Percentiles rank a stretch among this genome's conserved stretches.
Evolutionary conservation across 64 coral and sea anemone species (phyloP).

Genomic region (Trachythela sp.): DNA sequence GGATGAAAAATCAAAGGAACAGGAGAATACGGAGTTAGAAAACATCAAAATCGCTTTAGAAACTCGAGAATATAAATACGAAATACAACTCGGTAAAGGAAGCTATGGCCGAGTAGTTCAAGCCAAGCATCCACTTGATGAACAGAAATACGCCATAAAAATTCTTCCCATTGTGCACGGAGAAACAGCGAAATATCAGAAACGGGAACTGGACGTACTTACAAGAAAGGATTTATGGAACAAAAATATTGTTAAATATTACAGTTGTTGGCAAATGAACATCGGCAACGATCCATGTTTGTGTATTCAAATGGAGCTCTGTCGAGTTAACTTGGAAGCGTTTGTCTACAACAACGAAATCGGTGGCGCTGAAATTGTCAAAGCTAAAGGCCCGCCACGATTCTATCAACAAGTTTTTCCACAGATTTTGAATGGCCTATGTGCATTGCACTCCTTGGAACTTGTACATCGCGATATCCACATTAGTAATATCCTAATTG

Average conservation of each 20-base stretch:
- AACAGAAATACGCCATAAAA: background rate
- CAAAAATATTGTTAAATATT: background rate
- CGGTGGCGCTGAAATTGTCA: background rate
- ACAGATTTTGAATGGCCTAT: background rate
- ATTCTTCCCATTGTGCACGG: background rate
- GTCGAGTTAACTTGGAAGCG: background rate
- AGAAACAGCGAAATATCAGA: background rate
- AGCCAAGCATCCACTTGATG: background rate
- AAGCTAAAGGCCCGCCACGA: background rate
- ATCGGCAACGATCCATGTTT: background rate
- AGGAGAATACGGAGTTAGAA: background rate
- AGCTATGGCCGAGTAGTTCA: background rate
- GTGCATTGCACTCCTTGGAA: background rate
- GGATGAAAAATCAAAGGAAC: background rate
- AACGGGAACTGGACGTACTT: background rate
- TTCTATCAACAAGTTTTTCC: conserved; percentile 13
- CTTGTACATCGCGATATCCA: background rate
- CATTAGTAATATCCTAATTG: background rate
- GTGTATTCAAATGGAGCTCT: conserved; percentile 1
- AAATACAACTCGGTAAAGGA: background rate
- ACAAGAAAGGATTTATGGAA: background rate
- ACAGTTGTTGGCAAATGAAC: background rate
- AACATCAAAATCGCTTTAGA: background rate
- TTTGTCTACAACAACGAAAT: background rate
- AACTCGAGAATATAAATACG: background rate